Base-by-base conservation (phyloP, 2,888 invertebrate species). In the Drosophila cyrtoloma region DNA sequence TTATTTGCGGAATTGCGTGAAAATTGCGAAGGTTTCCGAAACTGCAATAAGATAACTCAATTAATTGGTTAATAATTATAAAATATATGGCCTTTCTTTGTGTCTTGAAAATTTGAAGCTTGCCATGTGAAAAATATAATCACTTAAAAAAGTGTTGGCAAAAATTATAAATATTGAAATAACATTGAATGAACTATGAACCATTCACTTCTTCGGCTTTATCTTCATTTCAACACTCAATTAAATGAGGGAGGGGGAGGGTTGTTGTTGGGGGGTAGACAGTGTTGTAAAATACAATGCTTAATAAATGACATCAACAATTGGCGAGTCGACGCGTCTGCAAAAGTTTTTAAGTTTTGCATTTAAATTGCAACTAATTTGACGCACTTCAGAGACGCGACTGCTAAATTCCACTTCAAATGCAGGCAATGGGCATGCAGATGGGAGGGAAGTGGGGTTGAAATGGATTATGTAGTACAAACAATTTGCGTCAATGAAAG, bases 361-460 rank as follows among this genome's bases (percentile, higher is more conserved):
- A 90, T 90, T 86, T 88, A 86, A 90, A 90, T 86, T 90, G 90
- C 90, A 90, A 90, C 86, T 86, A 88, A 86, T 90, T 86, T 88
- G 74, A 63, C 69, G 82, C 77, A 73, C 72, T 80, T 75, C 68
- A 81, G 59, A 68, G 60, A 61, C 55, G 77, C 66, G 53, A 33
- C 68, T 67, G 71, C 71, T 74, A 75, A 86, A 86, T 90, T 81
- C 74, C 81, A 81, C 79, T 90, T 80, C 68, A 79, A 88, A 79
- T 84, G 84, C 86, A 81, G 79, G 67, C 82, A 77, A 70, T 70
- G 80, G 33, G 35, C 51, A 37, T 61, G 53, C 19, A 58, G 52
- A 12, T 19, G 56, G 26, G 14, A 12, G 53, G 22, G 16, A 14
- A 14, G 37, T 14, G 62, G 30, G 55, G 62, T 5, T 32, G 58